Percentiles rank a stretch among this genome's conserved stretches.
Conservation (phyloP, 1,140 invertebrate species). For the Aphis craccivora region DNA sequence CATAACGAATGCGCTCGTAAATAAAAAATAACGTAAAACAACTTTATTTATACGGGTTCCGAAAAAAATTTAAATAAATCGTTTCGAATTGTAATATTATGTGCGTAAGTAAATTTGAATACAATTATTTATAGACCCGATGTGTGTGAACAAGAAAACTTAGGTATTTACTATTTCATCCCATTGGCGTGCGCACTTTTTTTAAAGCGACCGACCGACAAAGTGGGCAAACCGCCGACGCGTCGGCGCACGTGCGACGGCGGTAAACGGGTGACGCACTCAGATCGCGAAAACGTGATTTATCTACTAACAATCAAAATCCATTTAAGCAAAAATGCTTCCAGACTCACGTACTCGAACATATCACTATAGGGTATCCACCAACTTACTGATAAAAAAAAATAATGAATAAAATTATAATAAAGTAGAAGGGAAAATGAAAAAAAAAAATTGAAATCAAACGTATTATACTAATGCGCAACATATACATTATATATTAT, state of each 20-base stretch:
- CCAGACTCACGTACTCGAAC: conserved; percentile 49
- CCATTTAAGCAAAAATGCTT: conserved; percentile 46
- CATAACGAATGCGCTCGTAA: neutral
- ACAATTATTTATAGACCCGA: neutral
- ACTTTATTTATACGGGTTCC: neutral
- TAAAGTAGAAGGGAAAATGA: neutral
- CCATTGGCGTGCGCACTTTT: neutral
- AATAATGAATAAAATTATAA: conserved; percentile 31
- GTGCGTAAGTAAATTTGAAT: neutral
- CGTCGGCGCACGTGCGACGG: neutral
- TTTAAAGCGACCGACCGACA: neutral
- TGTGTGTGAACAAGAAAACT: neutral
- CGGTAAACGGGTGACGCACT: conserved; percentile 25
- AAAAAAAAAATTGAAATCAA: neutral
- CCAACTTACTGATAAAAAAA: conserved; percentile 30
- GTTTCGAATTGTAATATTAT: neutral
- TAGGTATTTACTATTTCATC: conserved; percentile 6
- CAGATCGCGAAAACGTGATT: conserved; percentile 43
- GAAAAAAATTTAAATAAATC: neutral
- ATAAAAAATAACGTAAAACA: neutral
- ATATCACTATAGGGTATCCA: neutral
- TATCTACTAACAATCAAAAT: conserved; percentile 55
- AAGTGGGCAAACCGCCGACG: neutral
- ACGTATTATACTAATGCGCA: neutral
- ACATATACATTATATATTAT: neutral